Conservation (phyloP, 2,888 invertebrate genomes). For the Netelia fuscicornis region DNA sequence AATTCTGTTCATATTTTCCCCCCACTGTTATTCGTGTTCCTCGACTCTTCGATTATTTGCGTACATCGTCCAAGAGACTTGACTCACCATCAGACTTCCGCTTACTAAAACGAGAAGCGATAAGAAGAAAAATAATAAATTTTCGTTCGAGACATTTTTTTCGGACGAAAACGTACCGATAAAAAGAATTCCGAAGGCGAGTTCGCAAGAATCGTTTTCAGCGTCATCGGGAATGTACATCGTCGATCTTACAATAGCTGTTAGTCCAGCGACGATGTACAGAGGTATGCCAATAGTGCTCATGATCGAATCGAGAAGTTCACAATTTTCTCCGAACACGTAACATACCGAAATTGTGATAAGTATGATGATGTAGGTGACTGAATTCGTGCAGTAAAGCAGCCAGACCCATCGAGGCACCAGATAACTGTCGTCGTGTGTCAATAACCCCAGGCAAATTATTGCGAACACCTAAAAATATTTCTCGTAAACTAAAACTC, state of each 20-base stretch:
- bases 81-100: constrained; percentile 62
- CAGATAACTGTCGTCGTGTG: constrained; percentile 67
- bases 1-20: not conserved
- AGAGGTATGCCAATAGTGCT: constrained; percentile 71
- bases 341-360: constrained; percentile 71
- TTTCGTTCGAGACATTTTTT: not conserved
- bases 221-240: constrained; percentile 53
- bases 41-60: constrained; percentile 6
- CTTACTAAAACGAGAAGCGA: constrained; percentile 53
- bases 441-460: constrained; percentile 68
- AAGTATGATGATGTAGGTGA: constrained; percentile 74
- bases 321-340: constrained; percentile 71
- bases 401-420: constrained; percentile 77
- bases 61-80: constrained; percentile 60
- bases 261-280: constrained; percentile 71
- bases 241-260: constrained; percentile 68
- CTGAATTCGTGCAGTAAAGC: constrained; percentile 75
- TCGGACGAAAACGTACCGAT: constrained; percentile 61
- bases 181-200: constrained; percentile 70
- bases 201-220: constrained; percentile 64
- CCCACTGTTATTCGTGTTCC: constrained; percentile 5
- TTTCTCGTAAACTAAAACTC: no score
- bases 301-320: constrained; percentile 71
- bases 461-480: constrained; percentile 68
- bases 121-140: constrained; percentile 34